phyloP scores from a whole-genome alignment of 2,888 invertebrate genomes.

The Galerucella calmariensis region DNA sequence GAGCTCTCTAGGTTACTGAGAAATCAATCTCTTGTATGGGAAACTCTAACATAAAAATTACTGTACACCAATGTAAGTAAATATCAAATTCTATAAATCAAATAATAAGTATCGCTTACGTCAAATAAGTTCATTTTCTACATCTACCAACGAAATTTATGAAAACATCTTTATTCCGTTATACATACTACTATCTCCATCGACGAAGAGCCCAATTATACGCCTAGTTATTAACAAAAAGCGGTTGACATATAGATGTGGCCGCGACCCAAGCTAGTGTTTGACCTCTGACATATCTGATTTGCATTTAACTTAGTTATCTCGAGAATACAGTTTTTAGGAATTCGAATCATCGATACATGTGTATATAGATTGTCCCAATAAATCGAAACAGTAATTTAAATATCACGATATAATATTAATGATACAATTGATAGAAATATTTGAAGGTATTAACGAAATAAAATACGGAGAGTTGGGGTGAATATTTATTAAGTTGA shows the following conservation, averaged over 20 bases:
- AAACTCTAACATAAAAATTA: too few relatives aligned
- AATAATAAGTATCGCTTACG: too few relatives aligned
- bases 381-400: not conserved
- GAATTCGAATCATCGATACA: constrained; percentile 21
- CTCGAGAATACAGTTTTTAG: constrained; percentile 28
- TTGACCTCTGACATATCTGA: constrained; percentile 28
- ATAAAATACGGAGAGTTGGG: too few relatives aligned
- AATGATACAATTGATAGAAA: too few relatives aligned
- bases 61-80: too few relatives aligned
- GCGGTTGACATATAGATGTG: constrained; percentile 32
- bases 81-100: too few relatives aligned
- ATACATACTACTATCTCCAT: constrained; percentile 8
- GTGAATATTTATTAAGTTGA: too few relatives aligned
- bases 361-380: constrained; percentile 1
- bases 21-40: too few relatives aligned
- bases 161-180: constrained; percentile 34
- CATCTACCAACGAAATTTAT: constrained; percentile 18
- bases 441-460: too few relatives aligned
- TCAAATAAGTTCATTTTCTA: not conserved
- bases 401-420: not conserved
- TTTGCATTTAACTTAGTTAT: constrained; percentile 32
- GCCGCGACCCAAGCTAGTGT: constrained; percentile 26
- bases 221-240: constrained; percentile 31
- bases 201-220: constrained; percentile 25
- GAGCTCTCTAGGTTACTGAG: too few relatives aligned